Conservation (phyloP, 2,888 invertebrate genomes). For the Adelphocoris suturalis region DNA sequence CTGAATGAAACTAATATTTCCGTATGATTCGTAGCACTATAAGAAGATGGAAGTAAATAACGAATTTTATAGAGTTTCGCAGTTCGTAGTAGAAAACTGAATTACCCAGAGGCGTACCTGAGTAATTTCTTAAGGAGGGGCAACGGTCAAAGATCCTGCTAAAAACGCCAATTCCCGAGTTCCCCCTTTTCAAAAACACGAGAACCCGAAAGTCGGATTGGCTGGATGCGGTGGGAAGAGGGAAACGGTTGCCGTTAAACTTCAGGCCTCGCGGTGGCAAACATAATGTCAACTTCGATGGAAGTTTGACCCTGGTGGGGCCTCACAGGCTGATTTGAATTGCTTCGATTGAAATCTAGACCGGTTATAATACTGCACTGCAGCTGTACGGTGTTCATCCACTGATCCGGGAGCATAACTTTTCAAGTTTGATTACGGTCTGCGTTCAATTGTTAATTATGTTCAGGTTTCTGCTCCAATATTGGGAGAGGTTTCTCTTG, state of each 20-base stretch:
- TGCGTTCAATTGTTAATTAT: constrained; percentile 1
- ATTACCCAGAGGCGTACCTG: no score
- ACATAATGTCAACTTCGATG: constrained; percentile 11
- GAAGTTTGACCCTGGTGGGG: not conserved
- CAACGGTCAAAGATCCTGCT: no score
- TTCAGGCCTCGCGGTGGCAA: not conserved
- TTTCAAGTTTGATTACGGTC: constrained; percentile 12
- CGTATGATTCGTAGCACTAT: no score
- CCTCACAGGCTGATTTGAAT: not conserved
- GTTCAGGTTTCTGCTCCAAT: not conserved
- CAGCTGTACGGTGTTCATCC: constrained; percentile 4
- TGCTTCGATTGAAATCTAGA: not conserved
- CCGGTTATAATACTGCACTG: constrained; percentile 11
- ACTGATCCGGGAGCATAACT: not conserved
- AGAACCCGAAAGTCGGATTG: not conserved
- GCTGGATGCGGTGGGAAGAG: not conserved
- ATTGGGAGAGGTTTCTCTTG: constrained; percentile 3
- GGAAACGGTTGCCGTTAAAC: not conserved
- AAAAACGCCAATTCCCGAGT: not conserved
- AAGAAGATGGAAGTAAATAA: no score
- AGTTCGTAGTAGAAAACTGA: no score
- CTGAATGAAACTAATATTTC: no score
- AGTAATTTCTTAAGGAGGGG: no score
- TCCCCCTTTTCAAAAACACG: not conserved
- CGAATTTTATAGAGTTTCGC: no score